A percentile compares a stretch with the other conserved stretches of the same genome.
These are phyloP conservation scores for Dreissena rostriformis DNA, from an alignment of 1,140 invertebrate species.

Conservation along the genomic window DNA sequence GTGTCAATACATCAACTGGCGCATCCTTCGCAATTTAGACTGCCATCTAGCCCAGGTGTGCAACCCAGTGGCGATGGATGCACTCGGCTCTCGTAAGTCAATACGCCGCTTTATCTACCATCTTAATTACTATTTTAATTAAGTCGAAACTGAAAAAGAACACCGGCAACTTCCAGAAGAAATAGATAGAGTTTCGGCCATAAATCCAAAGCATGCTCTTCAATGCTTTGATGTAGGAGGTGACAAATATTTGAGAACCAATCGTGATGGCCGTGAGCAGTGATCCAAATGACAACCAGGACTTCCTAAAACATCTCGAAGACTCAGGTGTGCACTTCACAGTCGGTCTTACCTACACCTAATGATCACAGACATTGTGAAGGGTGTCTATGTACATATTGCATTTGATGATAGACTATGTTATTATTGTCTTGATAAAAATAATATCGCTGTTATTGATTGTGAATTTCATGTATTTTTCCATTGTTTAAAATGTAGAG, in stretches of 20 bases:
- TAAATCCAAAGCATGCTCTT: constrained; percentile 23
- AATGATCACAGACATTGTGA: too few relatives aligned
- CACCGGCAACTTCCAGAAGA: not conserved
- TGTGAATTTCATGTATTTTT: too few relatives aligned
- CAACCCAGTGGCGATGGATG: not conserved
- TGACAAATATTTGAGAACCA: constrained; percentile 47
- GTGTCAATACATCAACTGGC: not conserved
- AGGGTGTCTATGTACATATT: not conserved
- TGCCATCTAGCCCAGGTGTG: not conserved
- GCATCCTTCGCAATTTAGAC: not conserved
- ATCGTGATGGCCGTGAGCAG: not conserved
- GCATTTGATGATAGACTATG: not conserved
- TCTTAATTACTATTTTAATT: constrained; percentile 40
- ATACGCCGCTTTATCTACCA: not conserved
- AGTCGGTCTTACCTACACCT: not conserved
- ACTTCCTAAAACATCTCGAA: not conserved
- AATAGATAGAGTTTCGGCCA: constrained; percentile 21
- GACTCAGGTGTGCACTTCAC: not conserved
- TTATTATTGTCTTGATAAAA: not conserved
- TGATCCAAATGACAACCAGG: not conserved
- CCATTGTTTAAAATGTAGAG: too few relatives aligned
- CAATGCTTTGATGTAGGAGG: constrained; percentile 33
- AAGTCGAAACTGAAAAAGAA: constrained; percentile 23
- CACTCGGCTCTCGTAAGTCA: constrained; percentile 6
- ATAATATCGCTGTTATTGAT: too few relatives aligned